A percentile compares a stretch with the other conserved stretches of the same genome.
Conservation (phyloP, 2,113 vertebrate species). For the Oreocharis arfaki region DNA sequence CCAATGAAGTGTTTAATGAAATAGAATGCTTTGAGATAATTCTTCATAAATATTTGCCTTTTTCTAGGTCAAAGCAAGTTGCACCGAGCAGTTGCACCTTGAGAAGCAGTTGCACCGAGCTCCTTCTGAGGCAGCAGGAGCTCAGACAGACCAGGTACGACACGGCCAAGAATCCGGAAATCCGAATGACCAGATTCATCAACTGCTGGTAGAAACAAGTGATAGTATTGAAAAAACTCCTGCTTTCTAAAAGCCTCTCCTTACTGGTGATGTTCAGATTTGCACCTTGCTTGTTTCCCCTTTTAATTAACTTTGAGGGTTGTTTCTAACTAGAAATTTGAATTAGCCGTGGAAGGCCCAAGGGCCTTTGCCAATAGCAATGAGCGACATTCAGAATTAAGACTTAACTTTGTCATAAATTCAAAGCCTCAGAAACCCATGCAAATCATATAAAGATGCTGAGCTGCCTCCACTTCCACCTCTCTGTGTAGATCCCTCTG, state of each 20-base stretch:
- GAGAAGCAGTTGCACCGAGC: slow-evolving; percentile 68
- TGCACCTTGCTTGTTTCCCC: neutral
- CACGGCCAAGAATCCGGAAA: slow-evolving; percentile 62
- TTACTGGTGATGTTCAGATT: neutral
- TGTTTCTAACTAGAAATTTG: neutral
- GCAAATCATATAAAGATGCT: neutral
- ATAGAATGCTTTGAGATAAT: neutral
- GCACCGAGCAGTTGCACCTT: no score
- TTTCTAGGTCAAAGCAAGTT: slow-evolving; percentile 70
- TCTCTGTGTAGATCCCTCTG: neutral
- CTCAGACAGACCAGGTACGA: slow-evolving; percentile 60
- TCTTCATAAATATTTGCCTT: neutral
- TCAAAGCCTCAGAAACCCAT: neutral
- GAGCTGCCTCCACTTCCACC: neutral
- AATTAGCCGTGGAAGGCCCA: neutral
- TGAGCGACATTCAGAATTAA: neutral
- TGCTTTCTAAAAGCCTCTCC: neutral
- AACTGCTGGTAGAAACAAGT: slow-evolving; percentile 67
- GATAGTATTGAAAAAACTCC: neutral
- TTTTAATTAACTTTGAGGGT: neutral
- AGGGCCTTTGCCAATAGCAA: neutral
- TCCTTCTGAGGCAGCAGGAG: slow-evolving; percentile 56
- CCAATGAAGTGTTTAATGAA: neutral
- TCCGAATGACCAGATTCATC: slow-evolving; percentile 54
- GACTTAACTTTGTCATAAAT: neutral